These are phyloP conservation scores for Electrona antarctica DNA, from an alignment of 2,113 vertebrate species.

Conservation along the genomic window DNA sequence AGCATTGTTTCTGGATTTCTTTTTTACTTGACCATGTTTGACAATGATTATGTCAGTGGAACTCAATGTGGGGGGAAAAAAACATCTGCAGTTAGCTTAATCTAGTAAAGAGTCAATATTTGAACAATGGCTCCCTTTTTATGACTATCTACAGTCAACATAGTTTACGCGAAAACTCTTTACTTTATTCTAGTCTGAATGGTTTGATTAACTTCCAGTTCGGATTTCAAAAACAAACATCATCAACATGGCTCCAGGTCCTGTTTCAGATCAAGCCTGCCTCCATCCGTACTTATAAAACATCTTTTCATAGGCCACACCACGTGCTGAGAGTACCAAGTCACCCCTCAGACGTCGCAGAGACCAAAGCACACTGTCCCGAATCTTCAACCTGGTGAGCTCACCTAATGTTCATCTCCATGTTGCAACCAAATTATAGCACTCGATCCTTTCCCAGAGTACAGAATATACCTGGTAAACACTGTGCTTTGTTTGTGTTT, in stretches of 20 bases:
- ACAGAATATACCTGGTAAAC: conserved; percentile 20
- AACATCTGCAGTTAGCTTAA: neutral
- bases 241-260: neutral
- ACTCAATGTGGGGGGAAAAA: too few species aligned
- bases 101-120: neutral
- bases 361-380: conserved; percentile 80
- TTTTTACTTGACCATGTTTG: too few species aligned
- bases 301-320: conserved; percentile 73
- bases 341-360: conserved; percentile 77
- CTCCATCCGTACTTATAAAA: conserved; percentile 46
- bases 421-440: neutral
- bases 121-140: too few species aligned
- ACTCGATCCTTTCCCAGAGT: neutral
- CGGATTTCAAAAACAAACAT: neutral
- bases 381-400: conserved; percentile 83
- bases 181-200: too few species aligned
- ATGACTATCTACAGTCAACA: too few species aligned
- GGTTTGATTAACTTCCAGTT: too few species aligned
- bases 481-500: conserved; percentile 53
- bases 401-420: neutral
- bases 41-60: too few species aligned
- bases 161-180: too few species aligned
- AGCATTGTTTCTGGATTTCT: too few species aligned
- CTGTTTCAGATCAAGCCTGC: conserved; percentile 8
- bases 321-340: conserved; percentile 74